Base-by-base conservation (phyloP, 2,797 vertebrate genomes). In the Huso huso region DNA sequence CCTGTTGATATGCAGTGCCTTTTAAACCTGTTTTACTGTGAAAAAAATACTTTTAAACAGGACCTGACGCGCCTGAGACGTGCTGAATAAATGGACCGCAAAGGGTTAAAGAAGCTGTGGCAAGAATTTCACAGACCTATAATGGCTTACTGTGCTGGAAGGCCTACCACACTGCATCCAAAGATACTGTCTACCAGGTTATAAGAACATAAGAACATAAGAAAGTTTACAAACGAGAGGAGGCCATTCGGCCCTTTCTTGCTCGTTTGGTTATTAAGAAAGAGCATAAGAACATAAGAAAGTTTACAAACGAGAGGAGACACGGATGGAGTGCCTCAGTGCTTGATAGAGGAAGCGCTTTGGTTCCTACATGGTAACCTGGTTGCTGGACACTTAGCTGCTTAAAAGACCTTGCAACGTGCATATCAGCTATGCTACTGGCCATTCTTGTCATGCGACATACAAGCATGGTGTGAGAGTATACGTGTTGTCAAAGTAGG, bases 401-500 rank as follows among this genome's bases (percentile, higher is more conserved):
- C 61, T 55, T 63, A 73, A 1, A 68, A 70, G 23, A 61, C 70
- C 48, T 52, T 74, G 70, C 69, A 70, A 66, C 10, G 10, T 65
- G 71, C 59, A 53, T 66, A 70, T 48, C 67, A 68, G 51, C 23
- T 70, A 8, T 73, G 61, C 4, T 72, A 74, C 55, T 74, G 76
- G 71, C 66, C 72, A 4, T 76, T 71, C 7, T 75, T 71, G 69
- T 69, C 63, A 66, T 11, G n/a, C 66, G 72, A 74, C 15, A 71
- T 76, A 6, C 53, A 52, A 10, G 18, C 66, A 6, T 76, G 69
- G 70, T 74, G 70, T 12, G 65, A 67, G 7, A 64, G n/a, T 66
- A 61, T 62, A 64, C n/a, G 61, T 65, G 68, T 68, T 73, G 70
- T 72, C 60, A 73, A 60, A 60, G 67, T 4, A 55, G 62, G 50